Evolutionary conservation across 2,797 vertebrate genomes (phyloP).

Genomic region (Siniperca obscura): DNA sequence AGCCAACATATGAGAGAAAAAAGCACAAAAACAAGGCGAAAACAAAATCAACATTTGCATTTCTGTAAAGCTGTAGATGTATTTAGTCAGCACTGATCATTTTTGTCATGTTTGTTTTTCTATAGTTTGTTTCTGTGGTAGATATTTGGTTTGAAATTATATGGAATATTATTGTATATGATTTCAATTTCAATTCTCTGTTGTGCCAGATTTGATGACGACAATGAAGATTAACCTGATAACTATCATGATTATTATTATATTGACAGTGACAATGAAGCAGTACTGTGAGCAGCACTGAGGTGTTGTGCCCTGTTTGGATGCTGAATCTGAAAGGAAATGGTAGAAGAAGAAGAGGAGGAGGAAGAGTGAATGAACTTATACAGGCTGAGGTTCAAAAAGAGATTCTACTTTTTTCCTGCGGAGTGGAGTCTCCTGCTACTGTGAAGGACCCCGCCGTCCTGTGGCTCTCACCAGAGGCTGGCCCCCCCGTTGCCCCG

Average conservation of each 20-base stretch:
- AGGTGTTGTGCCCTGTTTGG: constrained; percentile 70
- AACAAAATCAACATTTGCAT: constrained; percentile 70
- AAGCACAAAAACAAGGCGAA: constrained; percentile 79
- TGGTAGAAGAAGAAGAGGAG: constrained; percentile 35
- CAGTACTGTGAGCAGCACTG: constrained; percentile 79
- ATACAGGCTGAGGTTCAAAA: constrained; percentile 56
- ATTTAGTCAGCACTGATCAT: constrained; percentile 77
- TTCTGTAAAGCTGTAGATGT: constrained; percentile 79
- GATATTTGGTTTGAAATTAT: constrained; percentile 78
- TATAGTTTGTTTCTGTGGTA: constrained; percentile 82
- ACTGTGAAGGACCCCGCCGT: constrained; percentile 74
- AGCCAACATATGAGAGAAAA: constrained; percentile 53
- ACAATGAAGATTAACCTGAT: constrained; percentile 71
- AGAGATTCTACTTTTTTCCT: constrained; percentile 49
- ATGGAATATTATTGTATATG: constrained; percentile 78
- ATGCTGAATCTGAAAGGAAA: constrained; percentile 52
- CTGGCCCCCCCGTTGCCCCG: neutral
- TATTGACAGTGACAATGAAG: constrained; percentile 63
- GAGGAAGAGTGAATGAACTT: constrained; percentile 49
- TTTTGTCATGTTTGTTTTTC: constrained; percentile 76
- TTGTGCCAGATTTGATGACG: constrained; percentile 71
- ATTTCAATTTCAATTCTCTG: constrained; percentile 74
- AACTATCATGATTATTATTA: constrained; percentile 72
- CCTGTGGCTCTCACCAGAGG: constrained; percentile 63
- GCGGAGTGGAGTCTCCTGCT: constrained; percentile 71